These are phyloP conservation scores for Odobenus rosmarus DNA, from an alignment of 2,113 vertebrate species.

Conservation along the genomic window DNA sequence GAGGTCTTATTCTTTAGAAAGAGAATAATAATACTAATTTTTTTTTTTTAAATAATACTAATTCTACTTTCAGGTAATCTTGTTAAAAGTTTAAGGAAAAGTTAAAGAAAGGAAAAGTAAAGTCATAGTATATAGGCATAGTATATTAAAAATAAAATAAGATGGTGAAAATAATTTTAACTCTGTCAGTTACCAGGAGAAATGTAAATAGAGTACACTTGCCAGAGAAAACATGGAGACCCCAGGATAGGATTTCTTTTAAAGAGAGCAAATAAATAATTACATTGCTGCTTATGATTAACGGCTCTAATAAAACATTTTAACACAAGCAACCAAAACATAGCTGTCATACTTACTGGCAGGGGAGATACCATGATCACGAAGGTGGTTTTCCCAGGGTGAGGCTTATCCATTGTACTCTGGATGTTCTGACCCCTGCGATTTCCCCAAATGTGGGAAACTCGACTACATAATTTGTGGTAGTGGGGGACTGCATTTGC, in stretches of 20 bases:
- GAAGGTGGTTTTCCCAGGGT: too few relatives aligned
- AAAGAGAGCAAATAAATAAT: background rate
- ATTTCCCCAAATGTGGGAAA: too few relatives aligned
- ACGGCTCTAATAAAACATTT: constrained; percentile 22
- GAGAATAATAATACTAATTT: background rate
- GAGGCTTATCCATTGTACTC: too few relatives aligned
- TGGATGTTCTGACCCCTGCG: too few relatives aligned
- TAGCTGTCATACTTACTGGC: background rate
- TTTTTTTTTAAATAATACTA: background rate
- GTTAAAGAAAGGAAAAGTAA: background rate
- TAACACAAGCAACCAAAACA: background rate
- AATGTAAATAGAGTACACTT: background rate
- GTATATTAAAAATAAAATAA: background rate
- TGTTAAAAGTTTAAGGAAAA: background rate
- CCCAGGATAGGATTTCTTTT: background rate
- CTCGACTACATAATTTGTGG: too few relatives aligned
- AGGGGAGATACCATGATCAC: too few relatives aligned
- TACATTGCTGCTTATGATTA: background rate
- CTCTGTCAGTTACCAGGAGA: background rate
- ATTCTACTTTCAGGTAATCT: background rate
- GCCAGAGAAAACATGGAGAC: background rate
- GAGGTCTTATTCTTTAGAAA: background rate
- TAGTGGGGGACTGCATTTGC: too few relatives aligned
- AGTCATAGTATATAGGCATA: background rate
- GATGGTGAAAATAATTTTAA: background rate